Evolutionary conservation across 2,113 vertebrate species (phyloP).

Genomic region (Brienomyrus longianalis): DNA sequence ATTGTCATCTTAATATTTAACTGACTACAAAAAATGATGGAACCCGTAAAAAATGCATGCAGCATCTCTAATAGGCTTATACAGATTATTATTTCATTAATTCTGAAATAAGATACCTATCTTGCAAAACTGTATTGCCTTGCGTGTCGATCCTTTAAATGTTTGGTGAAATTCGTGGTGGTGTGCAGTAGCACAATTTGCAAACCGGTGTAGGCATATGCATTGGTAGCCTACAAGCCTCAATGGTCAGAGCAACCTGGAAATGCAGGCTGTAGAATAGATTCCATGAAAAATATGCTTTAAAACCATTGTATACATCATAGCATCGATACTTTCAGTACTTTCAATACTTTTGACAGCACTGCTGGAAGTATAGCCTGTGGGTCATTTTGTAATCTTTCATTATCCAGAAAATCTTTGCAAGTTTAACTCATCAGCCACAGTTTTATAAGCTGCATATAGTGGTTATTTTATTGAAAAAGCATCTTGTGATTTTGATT

Average conservation of each 20-base stretch:
- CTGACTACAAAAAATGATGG: neutral
- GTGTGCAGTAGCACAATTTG: neutral
- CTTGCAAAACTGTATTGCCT: neutral
- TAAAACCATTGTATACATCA: neutral
- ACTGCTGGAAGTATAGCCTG: neutral
- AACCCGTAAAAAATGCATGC: neutral
- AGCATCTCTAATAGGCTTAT: neutral
- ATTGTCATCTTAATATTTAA: neutral
- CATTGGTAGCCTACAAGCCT: neutral
- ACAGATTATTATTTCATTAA: neutral
- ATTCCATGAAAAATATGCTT: neutral
- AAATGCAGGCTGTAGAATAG: neutral
- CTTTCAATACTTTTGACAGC: neutral
- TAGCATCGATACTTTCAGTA: neutral
- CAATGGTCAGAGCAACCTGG: neutral
- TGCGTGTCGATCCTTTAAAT: neutral
- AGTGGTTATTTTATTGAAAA: neutral
- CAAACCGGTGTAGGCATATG: neutral
- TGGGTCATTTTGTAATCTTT: neutral
- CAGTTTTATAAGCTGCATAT: neutral
- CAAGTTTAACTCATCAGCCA: neutral
- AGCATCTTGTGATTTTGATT: neutral
- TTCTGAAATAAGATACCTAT: neutral
- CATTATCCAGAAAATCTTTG: neutral
- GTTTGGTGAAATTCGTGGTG: neutral